Evolutionary conservation across 2,888 invertebrate species (phyloP), one percentile per base, ranked within the genome.

Genomic region (Drymonia ruficornis): DNA sequence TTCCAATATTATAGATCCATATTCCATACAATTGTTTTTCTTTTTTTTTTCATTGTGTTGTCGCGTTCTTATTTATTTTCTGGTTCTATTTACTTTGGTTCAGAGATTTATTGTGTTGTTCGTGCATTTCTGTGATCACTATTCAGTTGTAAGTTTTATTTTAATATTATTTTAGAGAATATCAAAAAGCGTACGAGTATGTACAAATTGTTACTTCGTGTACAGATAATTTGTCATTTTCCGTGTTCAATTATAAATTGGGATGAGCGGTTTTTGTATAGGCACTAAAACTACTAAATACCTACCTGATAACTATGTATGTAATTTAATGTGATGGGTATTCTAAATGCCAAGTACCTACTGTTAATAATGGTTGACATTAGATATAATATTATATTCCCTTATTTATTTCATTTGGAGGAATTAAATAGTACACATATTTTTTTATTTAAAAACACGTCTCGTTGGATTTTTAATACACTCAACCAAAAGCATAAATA

Each of bases 51-150:
- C 70, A 59, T 72, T 72, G 62, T 62, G 53, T 76, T 66, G 71
- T 67, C 61, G 65, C 63, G 61, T 72, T 75, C 70, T 80, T 69
- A 78, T 78, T 84, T 80, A 78, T 81, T 81, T 34, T 77, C 76
- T 74, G 70, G 67, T 78, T 73, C 65, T 62, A 79, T 74, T 55
- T 72, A 72, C 62, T 52, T 51, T 65, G 47, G 68, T 76, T 79
- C 80, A 81, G 79, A 83, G 76, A 76, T 84, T 83, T 86, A 82
- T 83, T 77, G 67, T 81, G 76, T 67, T 70, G 81, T 86, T 83
- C 83, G 84, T 82, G 88, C 89, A 88, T 90, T 90, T 90, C 91
- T 91, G 91, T 91, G 90, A 91, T 91, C 81, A 70, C 73, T 83
- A 69, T 81, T 82, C 84, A 80, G 74, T 79, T 79, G 62, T 88